Percentiles rank a stretch among this genome's conserved stretches.
phyloP scores from a whole-genome alignment of 2,113 vertebrate genomes.

The Typhlomys cinereus region DNA sequence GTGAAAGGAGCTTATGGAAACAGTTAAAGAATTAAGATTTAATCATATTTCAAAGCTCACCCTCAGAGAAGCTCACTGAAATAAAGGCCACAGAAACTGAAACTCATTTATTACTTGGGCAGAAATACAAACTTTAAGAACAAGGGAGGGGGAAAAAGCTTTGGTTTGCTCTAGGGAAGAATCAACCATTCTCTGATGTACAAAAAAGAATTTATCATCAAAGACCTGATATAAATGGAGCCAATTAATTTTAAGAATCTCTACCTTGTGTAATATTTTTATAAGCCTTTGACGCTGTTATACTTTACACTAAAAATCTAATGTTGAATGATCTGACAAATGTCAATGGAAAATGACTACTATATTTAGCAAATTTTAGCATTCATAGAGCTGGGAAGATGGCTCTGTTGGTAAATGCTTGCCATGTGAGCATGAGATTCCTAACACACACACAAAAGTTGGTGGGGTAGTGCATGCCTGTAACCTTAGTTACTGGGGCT shows the following conservation, averaged over 20 bases:
- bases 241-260: slow-evolving; percentile 83
- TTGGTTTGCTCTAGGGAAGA: slow-evolving; percentile 87
- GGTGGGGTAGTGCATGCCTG: not conserved
- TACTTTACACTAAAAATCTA: slow-evolving; percentile 78
- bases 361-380: slow-evolving; percentile 59
- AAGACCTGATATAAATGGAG: slow-evolving; percentile 87
- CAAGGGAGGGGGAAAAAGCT: slow-evolving; percentile 71
- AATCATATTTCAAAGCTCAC: slow-evolving; percentile 79
- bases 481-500: not conserved
- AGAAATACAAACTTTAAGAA: slow-evolving; percentile 81
- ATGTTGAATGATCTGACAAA: slow-evolving; percentile 79
- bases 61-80: slow-evolving; percentile 77
- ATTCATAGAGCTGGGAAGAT: not conserved
- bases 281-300: slow-evolving; percentile 79
- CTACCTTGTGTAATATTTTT: slow-evolving; percentile 82
- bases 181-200: slow-evolving; percentile 88
- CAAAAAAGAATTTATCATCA: slow-evolving; percentile 88
- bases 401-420: not conserved
- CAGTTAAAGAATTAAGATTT: slow-evolving; percentile 75
- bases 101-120: slow-evolving; percentile 84
- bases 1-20: slow-evolving; percentile 70
- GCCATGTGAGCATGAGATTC: not conserved
- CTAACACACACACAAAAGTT: not conserved
- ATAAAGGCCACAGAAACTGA: slow-evolving; percentile 79
- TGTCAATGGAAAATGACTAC: slow-evolving; percentile 79